A percentile compares a stretch with the other conserved stretches of the same genome.
Evolutionary conservation across 2,113 vertebrate species (phyloP).

Genomic region (Circaetus gallicus): DNA sequence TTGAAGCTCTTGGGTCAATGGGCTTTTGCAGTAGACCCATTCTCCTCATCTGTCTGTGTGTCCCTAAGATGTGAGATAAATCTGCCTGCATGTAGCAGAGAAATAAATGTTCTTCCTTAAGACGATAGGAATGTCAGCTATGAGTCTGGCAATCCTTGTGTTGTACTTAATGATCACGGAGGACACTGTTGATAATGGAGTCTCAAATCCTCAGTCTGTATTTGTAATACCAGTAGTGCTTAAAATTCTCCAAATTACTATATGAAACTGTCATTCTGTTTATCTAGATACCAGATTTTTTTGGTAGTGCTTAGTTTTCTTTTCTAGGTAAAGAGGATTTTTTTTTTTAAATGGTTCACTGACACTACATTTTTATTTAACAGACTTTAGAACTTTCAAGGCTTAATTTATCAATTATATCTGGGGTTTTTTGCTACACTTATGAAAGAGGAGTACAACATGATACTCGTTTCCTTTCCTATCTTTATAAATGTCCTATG

Average conservation of each 20-base stretch:
- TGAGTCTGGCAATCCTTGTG: neutral
- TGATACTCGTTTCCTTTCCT: neutral
- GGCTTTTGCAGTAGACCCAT: neutral
- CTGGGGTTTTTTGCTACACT: neutral
- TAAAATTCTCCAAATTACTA: neutral
- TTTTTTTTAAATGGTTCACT: neutral
- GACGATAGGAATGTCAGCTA: accelerated
- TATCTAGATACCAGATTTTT: neutral
- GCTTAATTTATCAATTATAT: neutral
- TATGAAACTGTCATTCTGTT: neutral
- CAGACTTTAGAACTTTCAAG: neutral
- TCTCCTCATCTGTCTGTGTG: neutral
- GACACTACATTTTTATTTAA: neutral
- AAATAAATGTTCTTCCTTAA: neutral
- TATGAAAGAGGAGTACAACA: neutral
- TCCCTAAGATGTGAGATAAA: neutral
- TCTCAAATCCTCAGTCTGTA: neutral
- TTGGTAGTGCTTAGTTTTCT: neutral
- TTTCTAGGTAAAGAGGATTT: neutral
- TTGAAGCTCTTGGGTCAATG: neutral
- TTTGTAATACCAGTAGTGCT: neutral
- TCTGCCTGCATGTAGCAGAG: neutral
- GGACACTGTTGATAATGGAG: neutral
- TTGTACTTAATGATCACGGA: neutral
- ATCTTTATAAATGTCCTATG: neutral